Evolutionary conservation across 1,140 invertebrate species (phyloP).

Genomic region (Leptoteleia sp.): DNA sequence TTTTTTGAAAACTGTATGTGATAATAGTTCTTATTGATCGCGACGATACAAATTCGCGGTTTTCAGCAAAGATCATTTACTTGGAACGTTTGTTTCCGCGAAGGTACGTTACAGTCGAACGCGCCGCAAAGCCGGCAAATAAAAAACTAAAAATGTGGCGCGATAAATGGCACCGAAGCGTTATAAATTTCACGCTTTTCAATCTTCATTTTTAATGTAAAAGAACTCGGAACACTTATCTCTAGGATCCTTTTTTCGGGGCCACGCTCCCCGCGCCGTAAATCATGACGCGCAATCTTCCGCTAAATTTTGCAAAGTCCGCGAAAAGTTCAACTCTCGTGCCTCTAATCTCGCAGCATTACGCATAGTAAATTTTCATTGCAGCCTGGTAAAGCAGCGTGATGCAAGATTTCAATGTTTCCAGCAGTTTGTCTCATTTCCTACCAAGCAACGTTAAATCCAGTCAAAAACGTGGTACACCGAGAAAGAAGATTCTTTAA

Average conservation of each 20-base stretch:
- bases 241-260: constrained; percentile 4
- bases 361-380: constrained; percentile 42
- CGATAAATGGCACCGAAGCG: constrained; percentile 12
- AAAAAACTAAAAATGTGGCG: no score
- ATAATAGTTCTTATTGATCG: no score
- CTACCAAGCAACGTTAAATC: constrained; percentile 26
- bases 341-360: constrained; percentile 14
- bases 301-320: constrained; percentile 22
- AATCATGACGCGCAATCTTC: constrained; percentile 38
- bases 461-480: constrained; percentile 27
- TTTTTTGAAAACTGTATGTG: no score
- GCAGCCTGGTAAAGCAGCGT: constrained; percentile 20
- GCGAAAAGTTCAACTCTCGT: constrained; percentile 36
- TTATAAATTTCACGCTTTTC: constrained; percentile 42
- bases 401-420: constrained; percentile 18
- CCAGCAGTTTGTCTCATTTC: constrained; percentile 18
- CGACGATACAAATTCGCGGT: no score
- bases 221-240: constrained; percentile 31
- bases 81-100: no score
- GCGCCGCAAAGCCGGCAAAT: no score
- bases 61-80: no score
- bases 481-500: no score
- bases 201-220: constrained; percentile 45
- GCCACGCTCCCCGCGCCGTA: constrained; percentile 2
- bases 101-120: no score